Evolutionary conservation across 2,113 vertebrate genomes (phyloP).

Genomic region (Cochlearius cochlearius): DNA sequence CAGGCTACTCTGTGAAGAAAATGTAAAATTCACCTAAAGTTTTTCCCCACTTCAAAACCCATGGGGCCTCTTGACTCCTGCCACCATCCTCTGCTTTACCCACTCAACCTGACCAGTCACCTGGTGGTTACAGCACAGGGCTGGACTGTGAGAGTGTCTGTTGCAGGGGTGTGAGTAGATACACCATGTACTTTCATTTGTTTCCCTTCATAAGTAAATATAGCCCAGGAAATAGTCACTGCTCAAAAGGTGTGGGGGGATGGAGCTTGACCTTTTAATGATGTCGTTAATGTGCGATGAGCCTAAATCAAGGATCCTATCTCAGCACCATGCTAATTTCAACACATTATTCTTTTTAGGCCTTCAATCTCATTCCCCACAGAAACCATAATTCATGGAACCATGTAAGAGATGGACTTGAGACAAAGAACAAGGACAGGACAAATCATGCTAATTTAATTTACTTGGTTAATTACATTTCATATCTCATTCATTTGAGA

Average conservation of each 20-base stretch:
- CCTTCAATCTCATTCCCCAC: not conserved
- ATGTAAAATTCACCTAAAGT: not conserved
- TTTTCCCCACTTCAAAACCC: not conserved
- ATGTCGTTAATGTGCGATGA: fast-evolving
- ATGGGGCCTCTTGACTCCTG: not conserved
- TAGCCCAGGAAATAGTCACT: not conserved
- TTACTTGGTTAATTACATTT: conserved; percentile 66
- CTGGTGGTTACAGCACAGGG: not conserved
- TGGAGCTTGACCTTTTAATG: not conserved
- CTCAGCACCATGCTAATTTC: not conserved
- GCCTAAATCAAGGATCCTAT: not conserved
- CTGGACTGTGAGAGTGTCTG: not conserved
- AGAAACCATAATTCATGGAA: conserved; percentile 3
- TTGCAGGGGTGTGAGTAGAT: not conserved
- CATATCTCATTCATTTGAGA: conserved; percentile 54
- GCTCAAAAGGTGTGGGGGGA: not conserved
- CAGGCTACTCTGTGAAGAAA: not conserved
- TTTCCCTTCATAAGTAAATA: not conserved
- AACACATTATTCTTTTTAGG: not conserved
- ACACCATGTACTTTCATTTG: not conserved
- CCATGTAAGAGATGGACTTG: conserved; percentile 3
- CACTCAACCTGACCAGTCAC: not conserved
- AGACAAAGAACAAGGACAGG: conserved; percentile 43
- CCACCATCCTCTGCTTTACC: not conserved
- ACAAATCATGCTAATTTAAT: conserved; percentile 64